Evolutionary conservation across 2,797 vertebrate species (phyloP).

Genomic region (Cuniculus paca): DNA sequence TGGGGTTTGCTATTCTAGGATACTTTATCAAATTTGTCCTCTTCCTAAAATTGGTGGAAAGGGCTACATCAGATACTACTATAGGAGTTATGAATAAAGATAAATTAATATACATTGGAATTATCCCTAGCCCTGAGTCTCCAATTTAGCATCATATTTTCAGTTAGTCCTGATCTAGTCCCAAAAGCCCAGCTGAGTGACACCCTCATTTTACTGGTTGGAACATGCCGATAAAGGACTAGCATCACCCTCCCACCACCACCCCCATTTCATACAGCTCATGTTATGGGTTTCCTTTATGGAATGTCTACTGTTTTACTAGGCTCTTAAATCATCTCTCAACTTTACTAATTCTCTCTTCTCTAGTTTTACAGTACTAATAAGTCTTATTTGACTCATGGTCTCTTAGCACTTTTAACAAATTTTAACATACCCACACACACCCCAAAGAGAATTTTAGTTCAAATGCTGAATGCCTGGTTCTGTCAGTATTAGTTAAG

Average conservation of each 20-base stretch:
- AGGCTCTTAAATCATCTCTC: not conserved
- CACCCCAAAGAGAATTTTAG: not conserved
- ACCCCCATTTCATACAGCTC: rapidly evolving
- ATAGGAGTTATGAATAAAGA: not conserved
- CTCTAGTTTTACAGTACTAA: not conserved
- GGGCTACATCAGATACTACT: not conserved
- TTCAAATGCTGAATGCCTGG: not conserved
- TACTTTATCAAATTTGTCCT: not conserved
- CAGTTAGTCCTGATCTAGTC: not conserved
- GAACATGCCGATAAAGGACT: not conserved
- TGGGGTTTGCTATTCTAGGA: not conserved
- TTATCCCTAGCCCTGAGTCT: not conserved
- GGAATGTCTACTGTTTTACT: not conserved
- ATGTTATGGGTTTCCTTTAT: not conserved
- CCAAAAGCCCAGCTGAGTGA: not conserved
- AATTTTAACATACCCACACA: not conserved
- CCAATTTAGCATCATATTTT: not conserved
- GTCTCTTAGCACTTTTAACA: not conserved
- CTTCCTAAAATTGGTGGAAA: not conserved
- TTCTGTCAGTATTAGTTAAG: not conserved
- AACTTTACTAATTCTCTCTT: not conserved
- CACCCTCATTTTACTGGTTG: not conserved
- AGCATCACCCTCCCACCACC: not conserved
- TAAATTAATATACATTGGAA: not conserved
- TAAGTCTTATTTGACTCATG: not conserved